Evolutionary conservation across 2,797 vertebrate species (phyloP).

Genomic region (Propithecus perrieri): DNA sequence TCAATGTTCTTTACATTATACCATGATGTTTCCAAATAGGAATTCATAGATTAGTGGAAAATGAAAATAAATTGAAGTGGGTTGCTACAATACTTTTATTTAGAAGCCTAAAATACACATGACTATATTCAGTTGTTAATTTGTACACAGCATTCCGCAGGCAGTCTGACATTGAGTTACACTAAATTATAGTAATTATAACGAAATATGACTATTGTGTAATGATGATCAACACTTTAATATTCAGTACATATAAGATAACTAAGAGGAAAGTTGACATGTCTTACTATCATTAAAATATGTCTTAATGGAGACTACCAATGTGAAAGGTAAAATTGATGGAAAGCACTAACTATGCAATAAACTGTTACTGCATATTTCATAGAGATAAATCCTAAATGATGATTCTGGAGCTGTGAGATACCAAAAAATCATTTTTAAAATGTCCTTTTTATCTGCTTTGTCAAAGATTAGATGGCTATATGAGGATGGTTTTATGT

Average conservation of each 20-base stretch:
- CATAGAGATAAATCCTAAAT: constrained; percentile 2
- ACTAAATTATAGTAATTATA: not conserved
- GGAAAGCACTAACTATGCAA: constrained; percentile 12
- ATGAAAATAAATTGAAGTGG: not conserved
- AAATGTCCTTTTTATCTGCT: not conserved
- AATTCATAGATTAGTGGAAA: not conserved
- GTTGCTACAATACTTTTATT: not conserved
- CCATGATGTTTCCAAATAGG: not conserved
- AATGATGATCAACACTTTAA: not conserved
- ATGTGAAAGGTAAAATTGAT: constrained; percentile 54
- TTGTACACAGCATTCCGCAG: not conserved
- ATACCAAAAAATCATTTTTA: constrained; percentile 23
- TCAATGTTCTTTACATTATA: not conserved
- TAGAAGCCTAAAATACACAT: not conserved
- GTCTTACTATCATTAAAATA: constrained; percentile 33
- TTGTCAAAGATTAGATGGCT: no score
- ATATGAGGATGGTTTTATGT: no score
- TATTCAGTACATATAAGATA: not conserved
- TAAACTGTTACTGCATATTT: constrained; percentile 14
- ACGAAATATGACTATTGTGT: not conserved
- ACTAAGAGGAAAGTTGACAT: not conserved
- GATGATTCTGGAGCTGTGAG: not conserved
- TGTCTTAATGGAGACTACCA: not conserved
- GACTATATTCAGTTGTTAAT: not conserved
- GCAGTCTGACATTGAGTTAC: not conserved